Percentiles rank a stretch among this genome's conserved stretches.
Evolutionary conservation across 2,888 invertebrate species (phyloP).

Genomic region (Frankliniella fusca): DNA sequence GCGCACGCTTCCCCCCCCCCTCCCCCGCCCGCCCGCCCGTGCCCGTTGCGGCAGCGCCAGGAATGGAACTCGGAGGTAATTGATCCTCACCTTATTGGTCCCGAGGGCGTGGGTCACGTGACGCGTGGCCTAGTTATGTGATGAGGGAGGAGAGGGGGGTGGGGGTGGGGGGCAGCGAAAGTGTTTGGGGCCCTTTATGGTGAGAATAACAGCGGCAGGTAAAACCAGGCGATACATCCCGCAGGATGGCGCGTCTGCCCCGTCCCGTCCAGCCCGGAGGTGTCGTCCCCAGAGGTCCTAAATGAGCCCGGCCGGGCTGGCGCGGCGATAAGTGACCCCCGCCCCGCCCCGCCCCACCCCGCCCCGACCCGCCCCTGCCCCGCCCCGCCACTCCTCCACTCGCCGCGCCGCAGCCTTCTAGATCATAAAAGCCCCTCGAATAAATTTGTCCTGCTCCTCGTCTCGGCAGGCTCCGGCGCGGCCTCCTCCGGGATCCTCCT

Average conservation of each 20-base stretch:
- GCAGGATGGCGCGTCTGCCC: too few species aligned
- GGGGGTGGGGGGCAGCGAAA: background rate
- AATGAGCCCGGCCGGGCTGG: constrained; percentile 6
- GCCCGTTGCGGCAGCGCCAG: background rate
- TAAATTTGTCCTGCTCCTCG: background rate
- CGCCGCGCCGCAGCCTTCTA: background rate
- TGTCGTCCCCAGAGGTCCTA: background rate
- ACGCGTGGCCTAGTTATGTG: background rate
- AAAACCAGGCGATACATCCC: too few species aligned
- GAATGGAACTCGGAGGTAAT: background rate
- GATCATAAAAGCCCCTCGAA: constrained; percentile 24
- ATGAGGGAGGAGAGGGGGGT: background rate
- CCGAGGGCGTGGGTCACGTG: background rate
- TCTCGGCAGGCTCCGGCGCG: background rate
- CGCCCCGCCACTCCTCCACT: background rate
- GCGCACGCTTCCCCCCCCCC: background rate
- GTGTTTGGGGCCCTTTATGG: too few species aligned
- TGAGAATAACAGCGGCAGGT: too few species aligned
- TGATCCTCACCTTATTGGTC: background rate
- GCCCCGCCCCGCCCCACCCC: background rate
- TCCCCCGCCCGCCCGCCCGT: background rate
- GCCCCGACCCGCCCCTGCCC: background rate
- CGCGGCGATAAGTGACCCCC: constrained; percentile 1
- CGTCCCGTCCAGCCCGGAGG: too few species aligned
- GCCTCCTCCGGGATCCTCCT: background rate